Evolutionary conservation across 2,888 invertebrate genomes (phyloP), one percentile per base, ranked within the genome.

Genomic region (Diachrysia chrysitis): DNA sequence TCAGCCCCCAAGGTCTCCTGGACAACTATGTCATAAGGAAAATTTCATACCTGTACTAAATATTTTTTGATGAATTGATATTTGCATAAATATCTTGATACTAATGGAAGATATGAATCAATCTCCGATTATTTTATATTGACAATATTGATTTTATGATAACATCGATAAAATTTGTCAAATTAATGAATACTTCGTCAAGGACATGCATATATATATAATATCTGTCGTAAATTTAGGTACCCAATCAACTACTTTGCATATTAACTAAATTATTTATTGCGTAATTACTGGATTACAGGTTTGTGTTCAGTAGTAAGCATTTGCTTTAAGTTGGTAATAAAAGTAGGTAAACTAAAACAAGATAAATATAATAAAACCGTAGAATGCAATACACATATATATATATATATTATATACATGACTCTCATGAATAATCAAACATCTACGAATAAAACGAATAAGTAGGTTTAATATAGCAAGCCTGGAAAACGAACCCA

Each of bases 161-260:
- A 54, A 61, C 35, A 23, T 58, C 25, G n/a, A 63, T 48, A 58
- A 32, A 58, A 9, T 59, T 12, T 35, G 66, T 58, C 48, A 55
- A 53, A 58, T 48, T 61, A 37, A 42, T 64, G 19, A 60, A 48
- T 29, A 69, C 17, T 42, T 35, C 37, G 25, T 6, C 64, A 74
- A 73, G 75, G 73, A 54, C 70, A 70, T 37, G n/a, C 16, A 16
- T 46, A 64, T 25, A 37, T n/a, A n/a, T n/a, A n/a, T n/a, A n/a
- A 53, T 9, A 17, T 48, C 48, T 19, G 48, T 19, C 17, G 0
- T 48, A 10, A 48, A 19, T 37, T 14, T 29, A 29, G 6, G 29
- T 19, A 48, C n/a, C n/a, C n/a, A n/a, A 51, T 21, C 9, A 19
- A 21, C 10, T 51, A 12, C 42, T 51, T 19, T 51, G 48, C 48